Conservation (phyloP, 2,888 invertebrate species). For the Tetragonisca angustula region DNA sequence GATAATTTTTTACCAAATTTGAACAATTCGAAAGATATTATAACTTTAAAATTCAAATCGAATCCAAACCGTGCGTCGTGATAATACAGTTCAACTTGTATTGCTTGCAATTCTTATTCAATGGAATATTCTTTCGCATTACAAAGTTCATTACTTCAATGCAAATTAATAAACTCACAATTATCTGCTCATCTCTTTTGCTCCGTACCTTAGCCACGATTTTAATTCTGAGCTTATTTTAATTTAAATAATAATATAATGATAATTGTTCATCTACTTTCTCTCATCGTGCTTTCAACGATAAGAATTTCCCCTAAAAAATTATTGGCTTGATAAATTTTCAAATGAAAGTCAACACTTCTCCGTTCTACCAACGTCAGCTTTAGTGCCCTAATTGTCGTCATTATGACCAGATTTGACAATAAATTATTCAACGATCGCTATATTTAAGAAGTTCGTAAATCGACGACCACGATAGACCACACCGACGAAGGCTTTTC, state of each 20-base stretch:
- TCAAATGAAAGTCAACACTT: neutral
- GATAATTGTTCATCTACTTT: neutral
- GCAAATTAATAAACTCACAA: neutral
- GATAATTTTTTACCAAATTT: too few relatives aligned
- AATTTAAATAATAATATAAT: neutral
- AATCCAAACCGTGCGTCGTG: neutral
- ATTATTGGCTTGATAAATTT: neutral
- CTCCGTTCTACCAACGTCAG: neutral
- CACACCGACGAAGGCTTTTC: conserved; percentile 17
- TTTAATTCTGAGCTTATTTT: neutral
- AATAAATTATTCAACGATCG: neutral
- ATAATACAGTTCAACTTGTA: neutral
- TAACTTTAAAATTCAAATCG: neutral
- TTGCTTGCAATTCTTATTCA: neutral
- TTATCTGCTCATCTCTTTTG: neutral
- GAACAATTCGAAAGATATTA: too few relatives aligned
- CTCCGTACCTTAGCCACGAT: neutral
- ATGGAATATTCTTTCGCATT: neutral
- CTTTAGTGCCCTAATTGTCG: neutral
- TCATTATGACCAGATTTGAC: neutral
- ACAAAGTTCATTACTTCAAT: too few relatives aligned
- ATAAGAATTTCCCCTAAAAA: neutral
- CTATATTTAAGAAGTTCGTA: neutral
- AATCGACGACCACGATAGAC: conserved; percentile 44
- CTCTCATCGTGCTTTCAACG: too few relatives aligned